Evolutionary conservation across 2,113 vertebrate genomes (phyloP).

Genomic region (Neopipo cinnamomea): DNA sequence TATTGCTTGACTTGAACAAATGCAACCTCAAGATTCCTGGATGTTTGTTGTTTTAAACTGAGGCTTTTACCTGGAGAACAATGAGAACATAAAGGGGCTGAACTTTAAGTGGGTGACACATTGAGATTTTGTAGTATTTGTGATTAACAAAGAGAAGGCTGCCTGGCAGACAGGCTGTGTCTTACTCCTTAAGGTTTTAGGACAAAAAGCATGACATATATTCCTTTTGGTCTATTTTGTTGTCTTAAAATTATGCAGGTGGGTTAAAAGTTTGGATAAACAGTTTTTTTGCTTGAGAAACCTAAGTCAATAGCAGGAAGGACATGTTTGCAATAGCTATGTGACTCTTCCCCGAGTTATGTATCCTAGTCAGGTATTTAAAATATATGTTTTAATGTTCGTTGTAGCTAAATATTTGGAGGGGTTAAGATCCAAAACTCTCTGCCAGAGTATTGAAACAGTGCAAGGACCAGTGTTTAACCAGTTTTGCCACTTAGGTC

Average conservation of each 20-base stretch:
- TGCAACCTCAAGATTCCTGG: neutral
- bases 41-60: neutral
- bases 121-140: neutral
- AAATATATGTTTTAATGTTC: neutral
- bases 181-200: neutral
- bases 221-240: neutral
- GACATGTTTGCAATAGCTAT: neutral
- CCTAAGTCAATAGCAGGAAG: neutral
- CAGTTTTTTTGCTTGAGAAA: neutral
- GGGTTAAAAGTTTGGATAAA: neutral
- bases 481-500: neutral
- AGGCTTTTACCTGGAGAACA: neutral
- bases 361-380: neutral
- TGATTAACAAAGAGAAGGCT: neutral
- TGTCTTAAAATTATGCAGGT: neutral
- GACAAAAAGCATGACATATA: neutral
- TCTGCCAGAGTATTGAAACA: neutral
- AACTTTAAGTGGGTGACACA: neutral
- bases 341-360: neutral
- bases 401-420: neutral
- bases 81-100: neutral
- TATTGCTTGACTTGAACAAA: neutral
- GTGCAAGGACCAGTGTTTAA: neutral
- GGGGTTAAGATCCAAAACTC: neutral
- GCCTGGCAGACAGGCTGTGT: neutral